Evolutionary conservation across 2,888 invertebrate genomes (phyloP).

Genomic region (Choreutis nemorana): DNA sequence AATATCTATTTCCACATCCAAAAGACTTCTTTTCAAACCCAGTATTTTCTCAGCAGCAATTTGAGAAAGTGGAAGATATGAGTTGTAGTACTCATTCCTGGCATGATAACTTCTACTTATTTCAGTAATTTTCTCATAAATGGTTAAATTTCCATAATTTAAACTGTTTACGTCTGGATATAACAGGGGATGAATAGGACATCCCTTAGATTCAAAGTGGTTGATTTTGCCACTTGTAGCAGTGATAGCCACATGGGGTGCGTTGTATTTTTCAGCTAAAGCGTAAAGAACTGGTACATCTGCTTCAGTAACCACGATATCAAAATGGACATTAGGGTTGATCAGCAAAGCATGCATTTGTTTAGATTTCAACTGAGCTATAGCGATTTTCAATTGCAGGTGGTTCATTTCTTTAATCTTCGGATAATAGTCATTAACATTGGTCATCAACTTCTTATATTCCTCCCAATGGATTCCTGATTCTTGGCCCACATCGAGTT

Average conservation of each 20-base stretch:
- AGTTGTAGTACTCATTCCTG: constrained; percentile 39
- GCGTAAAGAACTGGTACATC: constrained; percentile 54
- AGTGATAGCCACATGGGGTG: constrained; percentile 60
- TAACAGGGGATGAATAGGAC: constrained; percentile 54
- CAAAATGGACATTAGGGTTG: constrained; percentile 56
- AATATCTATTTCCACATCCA: constrained; percentile 46
- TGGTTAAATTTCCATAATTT: constrained; percentile 38
- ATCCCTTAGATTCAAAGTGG: constrained; percentile 59
- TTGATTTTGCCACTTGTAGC: constrained; percentile 52
- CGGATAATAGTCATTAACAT: constrained; percentile 40
- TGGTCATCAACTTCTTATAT: constrained; percentile 31
- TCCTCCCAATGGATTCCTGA: constrained; percentile 45
- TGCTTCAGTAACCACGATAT: constrained; percentile 65
- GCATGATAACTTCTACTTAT: constrained; percentile 34
- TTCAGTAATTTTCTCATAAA: constrained; percentile 41
- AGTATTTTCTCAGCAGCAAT: constrained; percentile 42
- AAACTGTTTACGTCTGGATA: constrained; percentile 58
- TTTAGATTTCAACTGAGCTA: constrained; percentile 46
- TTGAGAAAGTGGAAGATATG: constrained; percentile 38
- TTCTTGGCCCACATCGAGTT: constrained; percentile 41
- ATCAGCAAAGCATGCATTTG: constrained; percentile 41
- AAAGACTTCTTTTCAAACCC: constrained; percentile 32
- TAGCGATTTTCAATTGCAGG: constrained; percentile 34
- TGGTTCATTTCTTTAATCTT: constrained; percentile 35
- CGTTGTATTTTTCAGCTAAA: constrained; percentile 59